Evolutionary conservation across 1,140 invertebrate genomes (phyloP).

Genomic region (Macrostomum lignano): DNA sequence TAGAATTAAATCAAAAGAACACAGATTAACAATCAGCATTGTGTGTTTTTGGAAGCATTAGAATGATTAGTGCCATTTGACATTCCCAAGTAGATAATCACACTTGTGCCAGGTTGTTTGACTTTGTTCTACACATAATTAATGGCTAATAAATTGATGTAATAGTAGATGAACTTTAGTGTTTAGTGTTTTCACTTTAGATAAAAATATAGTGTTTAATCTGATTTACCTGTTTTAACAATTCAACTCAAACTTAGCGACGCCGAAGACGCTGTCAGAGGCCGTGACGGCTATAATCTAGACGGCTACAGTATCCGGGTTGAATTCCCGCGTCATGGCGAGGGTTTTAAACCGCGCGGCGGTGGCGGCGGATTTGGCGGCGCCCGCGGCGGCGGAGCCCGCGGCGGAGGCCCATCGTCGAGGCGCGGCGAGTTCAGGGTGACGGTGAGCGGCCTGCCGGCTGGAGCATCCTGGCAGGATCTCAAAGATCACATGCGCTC

Average conservation of each 20-base stretch:
- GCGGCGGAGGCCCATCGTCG: slow-evolving; percentile 25
- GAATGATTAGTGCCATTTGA: no score
- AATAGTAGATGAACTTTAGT: no score
- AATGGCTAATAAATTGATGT: no score
- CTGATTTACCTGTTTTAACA: background rate
- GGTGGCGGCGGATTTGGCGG: slow-evolving; percentile 14
- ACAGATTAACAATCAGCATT: no score
- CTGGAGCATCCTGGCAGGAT: slow-evolving; percentile 82
- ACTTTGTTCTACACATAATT: no score
- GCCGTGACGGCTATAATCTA: slow-evolving; percentile 85
- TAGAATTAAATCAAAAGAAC: no score
- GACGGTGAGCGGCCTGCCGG: slow-evolving; percentile 36
- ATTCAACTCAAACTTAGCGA: slow-evolving; percentile 34
- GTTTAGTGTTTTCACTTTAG: no score
- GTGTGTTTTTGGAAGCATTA: no score
- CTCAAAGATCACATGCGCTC: slow-evolving; percentile 97
- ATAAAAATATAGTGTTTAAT: no score
- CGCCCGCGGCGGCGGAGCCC: background rate
- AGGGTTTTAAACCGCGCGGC: slow-evolving; percentile 28
- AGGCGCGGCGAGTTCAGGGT: slow-evolving; percentile 22
- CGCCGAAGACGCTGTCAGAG: slow-evolving; percentile 85
- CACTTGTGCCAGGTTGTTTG: no score
- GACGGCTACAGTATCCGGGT: slow-evolving; percentile 82
- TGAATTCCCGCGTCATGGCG: slow-evolving; percentile 40
- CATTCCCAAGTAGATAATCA: no score